Evolutionary conservation across 2,888 invertebrate species (phyloP).

Genomic region (Apamea crenata): DNA sequence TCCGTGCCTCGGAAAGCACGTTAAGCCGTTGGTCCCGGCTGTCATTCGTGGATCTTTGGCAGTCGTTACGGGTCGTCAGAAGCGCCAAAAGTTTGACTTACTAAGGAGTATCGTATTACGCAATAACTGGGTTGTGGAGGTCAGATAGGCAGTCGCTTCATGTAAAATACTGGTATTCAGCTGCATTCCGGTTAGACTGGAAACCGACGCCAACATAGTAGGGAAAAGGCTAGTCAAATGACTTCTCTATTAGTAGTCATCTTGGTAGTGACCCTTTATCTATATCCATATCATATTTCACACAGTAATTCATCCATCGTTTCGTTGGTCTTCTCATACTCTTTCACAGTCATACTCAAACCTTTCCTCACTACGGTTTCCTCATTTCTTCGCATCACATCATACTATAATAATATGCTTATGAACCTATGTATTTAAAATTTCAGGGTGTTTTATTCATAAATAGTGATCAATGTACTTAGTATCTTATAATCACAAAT

Average conservation of each 20-base stretch:
- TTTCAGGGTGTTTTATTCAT: not conserved
- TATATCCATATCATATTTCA: not conserved
- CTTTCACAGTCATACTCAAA: not conserved
- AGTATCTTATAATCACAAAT: not conserved
- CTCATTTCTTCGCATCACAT: not conserved
- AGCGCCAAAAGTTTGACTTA: too few species aligned
- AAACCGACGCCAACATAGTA: too few species aligned
- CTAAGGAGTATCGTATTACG: too few species aligned
- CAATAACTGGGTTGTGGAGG: too few species aligned
- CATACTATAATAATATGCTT: not conserved
- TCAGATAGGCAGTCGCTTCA: too few species aligned
- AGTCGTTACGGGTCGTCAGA: too few species aligned
- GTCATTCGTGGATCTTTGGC: too few species aligned
- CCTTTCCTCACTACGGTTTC: not conserved
- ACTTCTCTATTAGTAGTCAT: not conserved
- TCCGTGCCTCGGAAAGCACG: too few species aligned
- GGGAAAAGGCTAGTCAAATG: too few species aligned
- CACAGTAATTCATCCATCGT: not conserved
- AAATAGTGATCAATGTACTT: slow-evolving; percentile 5
- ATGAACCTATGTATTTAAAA: not conserved
- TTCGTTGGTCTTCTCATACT: not conserved
- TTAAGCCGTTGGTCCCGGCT: too few species aligned
- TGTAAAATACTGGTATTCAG: too few species aligned
- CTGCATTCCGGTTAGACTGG: too few species aligned
- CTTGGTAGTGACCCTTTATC: not conserved